Base-by-base conservation (phyloP, 2,113 vertebrate genomes). In the Austrofundulus limnaeus region DNA sequence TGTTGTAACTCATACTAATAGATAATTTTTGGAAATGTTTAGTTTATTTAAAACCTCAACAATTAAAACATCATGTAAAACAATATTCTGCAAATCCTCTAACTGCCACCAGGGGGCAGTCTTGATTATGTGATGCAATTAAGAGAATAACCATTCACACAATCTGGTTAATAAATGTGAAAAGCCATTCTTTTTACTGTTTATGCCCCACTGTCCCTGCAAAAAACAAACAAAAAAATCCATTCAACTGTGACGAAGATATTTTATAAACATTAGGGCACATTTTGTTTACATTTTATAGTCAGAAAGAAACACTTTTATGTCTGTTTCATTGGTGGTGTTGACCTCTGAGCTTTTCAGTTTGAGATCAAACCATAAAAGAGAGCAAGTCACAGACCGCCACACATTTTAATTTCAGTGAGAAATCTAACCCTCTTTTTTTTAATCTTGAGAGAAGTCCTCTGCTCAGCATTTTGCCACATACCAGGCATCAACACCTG, bases 21-120 rank as follows among this genome's bases (percentile, higher is more conserved):
- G n/a, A n/a, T n/a, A n/a, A n/a, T 28, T 7, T 7, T 28, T 28
- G 25, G 3, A 28, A 28, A 28, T 28, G 3, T 28, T 28, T 28
- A 28, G n/a, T n/a, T n/a, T n/a, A n/a, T n/a, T n/a, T n/a, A n/a
- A 41, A 15, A 41, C 13, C 12, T 15, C 39, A 41, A 5, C 5
- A 41, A 41, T 14, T 12, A 17, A 45, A 45, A 10, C 16, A 45
- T n/a, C 13, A 25, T 0, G 13, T 16, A 50, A 50, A n/a, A 10
- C 31, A 28, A 28, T 34, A 34, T 34, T 51, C 11, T 70, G 61
- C 42, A 77, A 14, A 0, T 11, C 17, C 3, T 34, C 1, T 45
- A 34, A 5, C 39, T 34, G 20, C 82, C 88, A 83, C 75, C 71
- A 74, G 85, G 70, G 9, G 81, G 80, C 80, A 65, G 43, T 75